Evolutionary conservation across 2,113 vertebrate species (phyloP).

Genomic region (Girardinichthys multiradiatus): DNA sequence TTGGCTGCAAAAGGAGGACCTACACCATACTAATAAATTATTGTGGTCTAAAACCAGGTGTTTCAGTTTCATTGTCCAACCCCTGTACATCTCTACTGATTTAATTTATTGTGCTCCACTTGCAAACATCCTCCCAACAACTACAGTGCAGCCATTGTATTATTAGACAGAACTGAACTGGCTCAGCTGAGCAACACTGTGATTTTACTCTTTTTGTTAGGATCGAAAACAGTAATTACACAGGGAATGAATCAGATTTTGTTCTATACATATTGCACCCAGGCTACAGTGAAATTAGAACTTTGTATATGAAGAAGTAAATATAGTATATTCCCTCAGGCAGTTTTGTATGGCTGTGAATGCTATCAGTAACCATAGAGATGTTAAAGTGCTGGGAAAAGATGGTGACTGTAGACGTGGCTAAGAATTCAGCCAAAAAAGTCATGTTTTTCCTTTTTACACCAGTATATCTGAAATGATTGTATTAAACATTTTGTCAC

Average conservation of each 20-base stretch:
- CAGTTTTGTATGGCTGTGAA: conserved; percentile 17
- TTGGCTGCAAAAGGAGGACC: too few species aligned
- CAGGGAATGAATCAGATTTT: conserved; percentile 20
- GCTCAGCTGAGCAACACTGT: conserved; percentile 45
- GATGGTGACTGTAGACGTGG: conserved; percentile 1
- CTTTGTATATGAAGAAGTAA: conserved; percentile 15
- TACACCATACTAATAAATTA: too few species aligned
- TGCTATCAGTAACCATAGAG: conserved; percentile 36
- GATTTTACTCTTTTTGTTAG: conserved; percentile 35
- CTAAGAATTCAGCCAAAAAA: not conserved
- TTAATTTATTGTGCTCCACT: conserved; percentile 37
- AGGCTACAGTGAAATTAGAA: conserved; percentile 19
- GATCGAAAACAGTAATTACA: conserved; percentile 61
- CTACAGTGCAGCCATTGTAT: conserved; percentile 39
- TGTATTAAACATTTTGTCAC: too few species aligned
- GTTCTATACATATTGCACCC: conserved; percentile 13
- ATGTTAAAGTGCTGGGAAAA: conserved; percentile 22
- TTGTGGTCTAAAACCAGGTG: too few species aligned
- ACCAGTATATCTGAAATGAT: not conserved
- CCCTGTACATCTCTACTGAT: conserved; percentile 26
- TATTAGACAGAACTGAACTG: conserved; percentile 20
- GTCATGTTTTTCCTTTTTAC: not conserved
- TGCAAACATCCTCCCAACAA: conserved; percentile 25
- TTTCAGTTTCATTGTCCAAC: too few species aligned
- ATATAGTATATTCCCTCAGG: conserved; percentile 15